Evolutionary conservation across 2,888 invertebrate genomes (phyloP).

Genomic region (Amblyjoppa proteus): DNA sequence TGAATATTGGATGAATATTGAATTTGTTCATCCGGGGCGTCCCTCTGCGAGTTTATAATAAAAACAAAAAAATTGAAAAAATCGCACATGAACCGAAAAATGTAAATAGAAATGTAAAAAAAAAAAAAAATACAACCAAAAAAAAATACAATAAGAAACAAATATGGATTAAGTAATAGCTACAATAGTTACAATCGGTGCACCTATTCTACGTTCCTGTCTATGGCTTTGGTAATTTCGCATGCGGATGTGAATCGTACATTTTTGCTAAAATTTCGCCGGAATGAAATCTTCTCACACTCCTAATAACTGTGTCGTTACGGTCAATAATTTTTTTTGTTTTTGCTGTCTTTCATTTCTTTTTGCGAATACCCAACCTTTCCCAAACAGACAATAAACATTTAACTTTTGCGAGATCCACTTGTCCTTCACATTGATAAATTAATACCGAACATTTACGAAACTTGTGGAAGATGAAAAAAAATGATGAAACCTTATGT

Average conservation of each 20-base stretch:
- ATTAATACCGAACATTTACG: neutral
- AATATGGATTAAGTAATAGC: neutral
- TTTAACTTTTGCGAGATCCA: neutral
- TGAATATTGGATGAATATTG: neutral
- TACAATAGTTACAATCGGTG: neutral
- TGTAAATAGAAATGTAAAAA: neutral
- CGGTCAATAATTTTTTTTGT: neutral
- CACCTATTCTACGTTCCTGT: neutral
- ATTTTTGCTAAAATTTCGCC: neutral
- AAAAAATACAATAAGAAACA: neutral
- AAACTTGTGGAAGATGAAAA: neutral
- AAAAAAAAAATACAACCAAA: neutral
- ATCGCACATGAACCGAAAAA: neutral
- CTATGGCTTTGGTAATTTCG: neutral
- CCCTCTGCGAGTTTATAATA: neutral
- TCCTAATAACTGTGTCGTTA: neutral
- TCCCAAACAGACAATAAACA: conserved; percentile 3
- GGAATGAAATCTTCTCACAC: neutral
- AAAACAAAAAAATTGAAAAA: neutral
- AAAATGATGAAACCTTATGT: neutral
- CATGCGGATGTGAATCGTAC: neutral
- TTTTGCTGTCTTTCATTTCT: neutral
- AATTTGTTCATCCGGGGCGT: neutral
- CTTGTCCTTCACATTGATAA: neutral
- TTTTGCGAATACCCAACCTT: neutral